Evolutionary conservation across 2,797 vertebrate genomes (phyloP).

Genomic region (Trichosurus vulpecula): DNA sequence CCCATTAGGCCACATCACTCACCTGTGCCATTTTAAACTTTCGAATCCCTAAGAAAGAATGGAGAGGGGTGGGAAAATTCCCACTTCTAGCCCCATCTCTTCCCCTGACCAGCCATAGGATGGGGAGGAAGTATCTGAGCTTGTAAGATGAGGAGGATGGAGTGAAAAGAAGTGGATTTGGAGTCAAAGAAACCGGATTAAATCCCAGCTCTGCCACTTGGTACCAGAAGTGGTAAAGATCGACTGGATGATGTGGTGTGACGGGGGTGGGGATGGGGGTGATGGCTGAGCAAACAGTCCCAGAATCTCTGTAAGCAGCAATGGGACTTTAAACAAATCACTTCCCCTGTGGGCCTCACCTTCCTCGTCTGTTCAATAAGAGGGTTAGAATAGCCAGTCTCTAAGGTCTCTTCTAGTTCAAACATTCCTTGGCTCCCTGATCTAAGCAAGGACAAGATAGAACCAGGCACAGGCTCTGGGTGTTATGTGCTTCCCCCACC

Average conservation of each 20-base stretch:
- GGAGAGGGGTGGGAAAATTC: neutral
- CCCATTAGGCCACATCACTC: neutral
- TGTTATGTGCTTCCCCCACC: neutral
- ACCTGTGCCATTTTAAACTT: neutral
- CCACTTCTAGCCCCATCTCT: neutral
- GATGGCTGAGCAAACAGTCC: neutral
- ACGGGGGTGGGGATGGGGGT: neutral
- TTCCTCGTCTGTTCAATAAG: neutral
- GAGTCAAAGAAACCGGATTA: neutral
- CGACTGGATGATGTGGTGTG: neutral
- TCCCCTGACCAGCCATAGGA: neutral
- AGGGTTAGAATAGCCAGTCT: neutral
- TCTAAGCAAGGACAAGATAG: neutral
- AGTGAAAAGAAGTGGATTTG: neutral
- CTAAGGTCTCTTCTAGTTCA: neutral
- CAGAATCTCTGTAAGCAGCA: neutral
- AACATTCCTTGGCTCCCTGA: neutral
- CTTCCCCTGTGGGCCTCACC: neutral
- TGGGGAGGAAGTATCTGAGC: neutral
- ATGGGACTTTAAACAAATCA: neutral
- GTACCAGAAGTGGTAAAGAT: neutral
- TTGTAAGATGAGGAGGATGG: neutral
- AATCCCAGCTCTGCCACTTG: neutral
- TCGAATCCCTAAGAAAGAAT: neutral
- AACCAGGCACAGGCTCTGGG: constrained; percentile 21